Evolutionary conservation across 1,140 invertebrate species (phyloP), one percentile per base, ranked within the genome.

Genomic region (Monomorium pharaonis): DNA sequence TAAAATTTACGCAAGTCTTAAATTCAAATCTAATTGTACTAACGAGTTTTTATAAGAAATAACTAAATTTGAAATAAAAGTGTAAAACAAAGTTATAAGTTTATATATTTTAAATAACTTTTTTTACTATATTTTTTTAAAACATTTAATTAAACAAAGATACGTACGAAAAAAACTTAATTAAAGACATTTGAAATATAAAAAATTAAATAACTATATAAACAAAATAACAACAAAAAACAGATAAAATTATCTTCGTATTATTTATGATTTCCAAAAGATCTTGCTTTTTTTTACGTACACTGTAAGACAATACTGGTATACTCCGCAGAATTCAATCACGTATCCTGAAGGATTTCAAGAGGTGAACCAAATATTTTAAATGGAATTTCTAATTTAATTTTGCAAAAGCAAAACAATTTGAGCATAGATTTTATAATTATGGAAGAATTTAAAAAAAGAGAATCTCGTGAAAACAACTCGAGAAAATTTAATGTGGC

Each of bases 381-480:
- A 60, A 16, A 60, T 60, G 27, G 16, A 60, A 60, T 70, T 47
- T 49, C 27, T 51, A 51, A 54, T 51, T 70, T 70, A 70, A 70
- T 72, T 51, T 72, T 18, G 49, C 47, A 27, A 72, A 33, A 72
- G 9, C 27, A 30, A 49, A 72, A 72, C 18, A 51, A 16, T 18
- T 72, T 5, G 18, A 24, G 5, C 24, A 58, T 51, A 27, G 42
- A 33, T 51, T 56, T 70, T 70, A 14, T 51, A 30, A 30, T 33
- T 70, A 49, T 30, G 2, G 37, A 58, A 80, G 7, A 30, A 2
- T 60, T 60, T 30, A 18, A 60, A 30, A 60, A 60, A 42, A 12
- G 21, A 5, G 21, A 58, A 58, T 44, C 5, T 18, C 21, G n/a
- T n/a, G 3, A 27, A 51, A 33, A 37, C 7, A 24, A n/a, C n/a